Evolutionary conservation across 2,888 invertebrate genomes (phyloP).

Genomic region (Thysanoteuthis rhombus): DNA sequence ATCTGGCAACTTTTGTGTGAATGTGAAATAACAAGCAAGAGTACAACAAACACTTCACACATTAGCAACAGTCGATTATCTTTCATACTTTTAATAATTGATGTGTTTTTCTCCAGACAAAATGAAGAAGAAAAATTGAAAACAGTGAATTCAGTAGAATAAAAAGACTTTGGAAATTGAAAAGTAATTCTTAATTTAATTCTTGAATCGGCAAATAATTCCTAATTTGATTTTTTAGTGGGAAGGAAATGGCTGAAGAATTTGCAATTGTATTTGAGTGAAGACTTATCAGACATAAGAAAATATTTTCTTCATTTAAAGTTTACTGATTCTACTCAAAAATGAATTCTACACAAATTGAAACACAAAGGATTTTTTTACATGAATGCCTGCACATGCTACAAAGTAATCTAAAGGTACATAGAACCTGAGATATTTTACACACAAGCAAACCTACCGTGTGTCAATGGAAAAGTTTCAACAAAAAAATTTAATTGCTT

Average conservation of each 20-base stretch:
- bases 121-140: not conserved
- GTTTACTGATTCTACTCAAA: not conserved
- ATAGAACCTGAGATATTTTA: not conserved
- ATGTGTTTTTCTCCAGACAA: not conserved
- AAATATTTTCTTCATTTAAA: no score
- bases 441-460: not conserved
- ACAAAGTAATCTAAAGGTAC: not conserved
- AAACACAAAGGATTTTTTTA: not conserved
- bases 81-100: not conserved
- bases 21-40: no score
- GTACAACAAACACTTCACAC: not conserved
- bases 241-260: no score
- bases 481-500: not conserved
- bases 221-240: no score
- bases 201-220: not conserved
- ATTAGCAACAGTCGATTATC: no score
- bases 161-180: not conserved
- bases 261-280: no score
- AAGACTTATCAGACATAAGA: no score
- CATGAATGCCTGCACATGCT: not conserved
- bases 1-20: no score
- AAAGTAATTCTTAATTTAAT: not conserved
- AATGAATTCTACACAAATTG: not conserved
- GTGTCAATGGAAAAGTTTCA: not conserved
- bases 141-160: not conserved